Evolutionary conservation across 2,888 invertebrate species (phyloP), one percentile per base, ranked within the genome.

Genomic region (Achlya flavicornis): DNA sequence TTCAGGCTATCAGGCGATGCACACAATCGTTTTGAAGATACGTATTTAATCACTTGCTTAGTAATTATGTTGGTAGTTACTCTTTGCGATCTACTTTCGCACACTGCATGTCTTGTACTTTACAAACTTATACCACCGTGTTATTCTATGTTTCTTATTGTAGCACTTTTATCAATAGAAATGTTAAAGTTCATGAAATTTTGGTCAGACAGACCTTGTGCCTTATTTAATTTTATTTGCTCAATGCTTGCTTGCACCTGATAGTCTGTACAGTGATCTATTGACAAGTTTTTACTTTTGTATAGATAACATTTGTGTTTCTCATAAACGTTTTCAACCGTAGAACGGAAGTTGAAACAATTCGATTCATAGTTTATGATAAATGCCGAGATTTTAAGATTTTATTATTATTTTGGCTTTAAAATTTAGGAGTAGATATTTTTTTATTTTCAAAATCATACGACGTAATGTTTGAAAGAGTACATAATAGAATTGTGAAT

Each of bases 141-240:
- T 78, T 78, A 81, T 76, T 78, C 68, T 76, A 78, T 81, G 71
- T 74, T 79, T 79, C 77, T 75, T 73, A 70, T 71, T 61, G 69
- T 72, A 67, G 72, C 65, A 64, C 72, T 73, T 72, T 66, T 26
- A 43, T 60, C 26, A 43, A 41, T 60, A 60, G 53, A 53, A 19
- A 10, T 19, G 64, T 72, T 73, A 72, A 65, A 75, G 68, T 70
- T 73, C 70, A 74, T 77, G 73, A 76, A 81, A 83, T 83, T 81
- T 81, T 80, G 87, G 88, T 89, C 88, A 72, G 73, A 71, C 72
- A 75, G 87, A 90, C 87, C 87, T 81, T 81, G 91, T 91, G 91
- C 91, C 91, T 93, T 92, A 91, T 85, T 87, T 85, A 81, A 75
- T 85, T 88, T 92, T 69, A 78, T 89, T 90, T 90, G 89, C 89